Evolutionary conservation across 2,888 invertebrate species (phyloP).

Genomic region (Flabesymbios commensalis): DNA sequence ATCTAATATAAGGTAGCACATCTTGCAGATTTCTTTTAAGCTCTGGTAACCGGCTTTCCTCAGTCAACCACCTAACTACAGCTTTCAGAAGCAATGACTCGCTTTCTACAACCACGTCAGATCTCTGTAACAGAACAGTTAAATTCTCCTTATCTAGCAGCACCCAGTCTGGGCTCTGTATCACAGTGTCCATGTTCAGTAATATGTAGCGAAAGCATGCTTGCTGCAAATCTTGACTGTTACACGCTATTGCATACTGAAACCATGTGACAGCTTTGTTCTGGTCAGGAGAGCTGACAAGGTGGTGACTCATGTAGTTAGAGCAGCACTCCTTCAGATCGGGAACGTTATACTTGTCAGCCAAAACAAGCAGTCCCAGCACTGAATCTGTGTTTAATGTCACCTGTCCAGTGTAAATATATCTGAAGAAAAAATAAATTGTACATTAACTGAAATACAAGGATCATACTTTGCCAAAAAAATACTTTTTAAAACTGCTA

Average conservation of each 20-base stretch:
- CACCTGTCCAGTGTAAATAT: constrained; percentile 61
- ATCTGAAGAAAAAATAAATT: constrained; percentile 18
- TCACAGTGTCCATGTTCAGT: constrained; percentile 32
- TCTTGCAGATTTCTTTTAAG: constrained; percentile 50
- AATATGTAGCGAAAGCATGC: constrained; percentile 31
- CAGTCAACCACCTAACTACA: constrained; percentile 27
- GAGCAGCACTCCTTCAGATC: constrained; percentile 67
- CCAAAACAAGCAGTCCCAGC: constrained; percentile 83
- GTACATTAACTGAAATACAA: too few relatives aligned
- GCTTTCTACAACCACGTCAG: constrained; percentile 84
- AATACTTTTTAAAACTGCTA: too few relatives aligned
- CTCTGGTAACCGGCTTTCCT: constrained; percentile 3
- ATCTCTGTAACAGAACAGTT: constrained; percentile 72
- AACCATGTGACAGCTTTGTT: constrained; percentile 55
- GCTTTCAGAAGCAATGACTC: constrained; percentile 82
- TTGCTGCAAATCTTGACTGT: constrained; percentile 21
- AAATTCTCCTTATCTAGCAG: constrained; percentile 82
- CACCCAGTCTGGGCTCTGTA: constrained; percentile 66
- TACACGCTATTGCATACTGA: constrained; percentile 49
- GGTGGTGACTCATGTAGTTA: constrained; percentile 19
- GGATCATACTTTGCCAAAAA: too few relatives aligned
- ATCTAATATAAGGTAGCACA: constrained; percentile 77
- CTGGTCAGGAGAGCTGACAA: constrained; percentile 21
- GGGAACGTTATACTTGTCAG: constrained; percentile 94
- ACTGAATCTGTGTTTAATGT: constrained; percentile 79